A percentile compares a stretch with the other conserved stretches of the same genome.
Conservation (phyloP, 1,140 invertebrate genomes). For the Drosophila saltans region DNA sequence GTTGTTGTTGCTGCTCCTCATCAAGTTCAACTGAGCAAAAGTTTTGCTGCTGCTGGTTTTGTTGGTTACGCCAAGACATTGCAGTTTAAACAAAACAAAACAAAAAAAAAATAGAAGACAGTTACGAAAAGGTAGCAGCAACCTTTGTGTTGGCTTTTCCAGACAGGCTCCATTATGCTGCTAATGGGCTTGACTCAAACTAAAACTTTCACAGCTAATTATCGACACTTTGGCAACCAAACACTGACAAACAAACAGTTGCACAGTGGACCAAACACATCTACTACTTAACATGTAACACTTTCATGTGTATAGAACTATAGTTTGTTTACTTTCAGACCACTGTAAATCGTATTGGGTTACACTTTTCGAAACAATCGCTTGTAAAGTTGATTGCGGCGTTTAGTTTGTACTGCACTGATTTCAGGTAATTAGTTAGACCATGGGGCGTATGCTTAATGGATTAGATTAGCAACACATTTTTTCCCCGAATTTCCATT, state of each 20-base stretch:
- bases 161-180: constrained; percentile 75
- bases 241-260: not conserved
- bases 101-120: constrained; percentile 4
- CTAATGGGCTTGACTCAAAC: constrained; percentile 68
- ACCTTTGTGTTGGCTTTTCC: constrained; percentile 14
- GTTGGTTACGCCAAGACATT: constrained; percentile 37
- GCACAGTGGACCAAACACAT: constrained; percentile 30
- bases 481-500: not conserved
- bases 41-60: constrained; percentile 49
- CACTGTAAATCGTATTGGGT: constrained; percentile 33
- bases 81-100: constrained; percentile 15
- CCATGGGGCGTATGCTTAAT: constrained; percentile 48
- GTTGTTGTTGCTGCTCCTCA: constrained; percentile 32
- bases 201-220: constrained; percentile 77
- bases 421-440: constrained; percentile 59
- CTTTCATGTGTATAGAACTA: no score
- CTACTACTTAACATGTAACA: not conserved
- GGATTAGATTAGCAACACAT: constrained; percentile 15
- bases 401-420: constrained; percentile 22
- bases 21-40: constrained; percentile 59
- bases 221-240: constrained; percentile 65
- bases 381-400: constrained; percentile 53
- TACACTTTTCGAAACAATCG: constrained; percentile 24
- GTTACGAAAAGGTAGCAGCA: constrained; percentile 26
- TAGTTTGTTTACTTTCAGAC: constrained; percentile 14